Conservation (phyloP, 2,888 invertebrate genomes). For the Anagyrus pseudococci region DNA sequence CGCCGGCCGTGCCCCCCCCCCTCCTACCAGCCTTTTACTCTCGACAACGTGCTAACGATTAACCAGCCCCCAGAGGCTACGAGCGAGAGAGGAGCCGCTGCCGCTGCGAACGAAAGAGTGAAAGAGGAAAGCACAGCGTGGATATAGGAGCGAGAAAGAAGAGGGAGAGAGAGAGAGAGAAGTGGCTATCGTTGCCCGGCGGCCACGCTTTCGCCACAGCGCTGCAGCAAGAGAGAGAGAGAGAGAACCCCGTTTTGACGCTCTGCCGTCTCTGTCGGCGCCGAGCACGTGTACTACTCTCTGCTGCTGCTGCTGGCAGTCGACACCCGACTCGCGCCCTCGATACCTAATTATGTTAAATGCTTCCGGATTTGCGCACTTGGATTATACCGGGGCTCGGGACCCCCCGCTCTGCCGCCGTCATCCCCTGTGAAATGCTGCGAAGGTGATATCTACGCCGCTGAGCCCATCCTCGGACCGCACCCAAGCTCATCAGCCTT, state of each 20-base stretch:
- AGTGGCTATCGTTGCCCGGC: too few species aligned
- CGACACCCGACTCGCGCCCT: constrained; percentile 44
- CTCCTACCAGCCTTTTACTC: not conserved
- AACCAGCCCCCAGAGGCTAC: constrained; percentile 45
- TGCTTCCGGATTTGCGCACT: constrained; percentile 57
- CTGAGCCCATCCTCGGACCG: too few species aligned
- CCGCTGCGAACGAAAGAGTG: too few species aligned
- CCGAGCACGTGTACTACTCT: not conserved
- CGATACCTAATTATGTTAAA: constrained; percentile 62
- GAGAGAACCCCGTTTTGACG: constrained; percentile 29
- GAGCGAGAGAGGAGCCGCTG: constrained; percentile 37
- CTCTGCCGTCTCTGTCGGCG: constrained; percentile 1
- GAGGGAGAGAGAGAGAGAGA: too few species aligned
- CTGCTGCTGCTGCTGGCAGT: constrained; percentile 42
- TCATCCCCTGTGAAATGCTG: too few species aligned
- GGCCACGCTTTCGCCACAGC: too few species aligned
- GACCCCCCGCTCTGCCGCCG: not conserved
- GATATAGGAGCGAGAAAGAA: too few species aligned
- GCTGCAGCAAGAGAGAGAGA: constrained; percentile 30
- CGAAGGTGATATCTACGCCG: too few species aligned
- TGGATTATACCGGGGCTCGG: constrained; percentile 1
- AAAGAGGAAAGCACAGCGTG: too few species aligned
- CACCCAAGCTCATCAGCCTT: too few species aligned
- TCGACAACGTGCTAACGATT: constrained; percentile 57
- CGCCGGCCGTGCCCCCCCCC: not conserved